Conservation (phyloP, 2,113 vertebrate genomes). For the Nerophis lumbriciformis region DNA sequence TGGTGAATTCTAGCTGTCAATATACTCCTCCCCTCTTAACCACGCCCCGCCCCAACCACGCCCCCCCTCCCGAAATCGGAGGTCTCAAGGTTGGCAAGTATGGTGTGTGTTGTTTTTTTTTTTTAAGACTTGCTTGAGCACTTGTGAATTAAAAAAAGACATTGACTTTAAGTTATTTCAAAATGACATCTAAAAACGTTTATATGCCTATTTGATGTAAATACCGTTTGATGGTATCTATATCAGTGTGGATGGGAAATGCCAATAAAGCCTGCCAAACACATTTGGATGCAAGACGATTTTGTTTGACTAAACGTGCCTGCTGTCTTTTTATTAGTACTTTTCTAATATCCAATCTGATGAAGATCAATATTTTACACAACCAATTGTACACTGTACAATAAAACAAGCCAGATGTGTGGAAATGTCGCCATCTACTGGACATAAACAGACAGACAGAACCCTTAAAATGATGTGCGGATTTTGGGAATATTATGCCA, state of each 20-base stretch:
- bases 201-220: not conserved
- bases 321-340: no score
- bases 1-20: no score
- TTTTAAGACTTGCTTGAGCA: not conserved
- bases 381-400: not conserved
- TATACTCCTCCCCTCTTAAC: no score
- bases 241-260: not conserved
- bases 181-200: not conserved
- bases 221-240: not conserved
- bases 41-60: no score
- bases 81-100: no score
- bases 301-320: no score
- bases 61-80: no score
- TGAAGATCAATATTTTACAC: not conserved
- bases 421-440: slow-evolving; percentile 50
- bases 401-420: not conserved
- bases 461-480: not conserved
- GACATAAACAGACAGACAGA: not conserved
- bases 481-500: no score
- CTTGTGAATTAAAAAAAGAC: not conserved
- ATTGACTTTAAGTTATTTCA: not conserved
- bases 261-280: not conserved
- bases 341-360: no score
- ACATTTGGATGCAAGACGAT: no score
- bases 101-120: no score